A percentile compares a stretch with the other conserved stretches of the same genome.
Evolutionary conservation across 1,140 invertebrate genomes (phyloP).

Genomic region (Drosophila obscura): DNA sequence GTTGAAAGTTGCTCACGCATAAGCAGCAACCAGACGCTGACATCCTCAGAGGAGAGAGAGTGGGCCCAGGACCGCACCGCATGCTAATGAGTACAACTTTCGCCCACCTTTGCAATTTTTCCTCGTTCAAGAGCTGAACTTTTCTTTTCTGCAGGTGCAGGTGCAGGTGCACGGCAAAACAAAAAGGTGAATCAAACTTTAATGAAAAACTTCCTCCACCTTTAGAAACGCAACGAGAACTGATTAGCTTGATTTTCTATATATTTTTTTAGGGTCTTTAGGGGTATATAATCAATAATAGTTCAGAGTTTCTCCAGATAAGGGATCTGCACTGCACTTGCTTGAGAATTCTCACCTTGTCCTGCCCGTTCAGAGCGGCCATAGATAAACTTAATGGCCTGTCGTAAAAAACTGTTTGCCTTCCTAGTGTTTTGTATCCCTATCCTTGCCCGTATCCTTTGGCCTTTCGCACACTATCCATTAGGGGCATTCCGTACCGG

Average conservation of each 20-base stretch:
- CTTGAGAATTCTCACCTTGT: conserved; percentile 33
- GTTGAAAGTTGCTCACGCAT: conserved; percentile 67
- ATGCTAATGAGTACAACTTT: conserved; percentile 76
- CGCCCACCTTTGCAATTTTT: conserved; percentile 39
- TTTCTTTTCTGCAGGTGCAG: conserved; percentile 39
- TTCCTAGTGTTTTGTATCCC: conserved; percentile 3
- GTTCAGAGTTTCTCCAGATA: conserved; percentile 5
- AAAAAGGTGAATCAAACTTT: conserved; percentile 39
- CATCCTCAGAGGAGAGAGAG: conserved; percentile 6
- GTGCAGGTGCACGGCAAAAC: conserved; percentile 14
- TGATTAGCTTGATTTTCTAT: conserved; percentile 42
- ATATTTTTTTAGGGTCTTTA: conserved; percentile 7
- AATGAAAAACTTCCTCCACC: conserved; percentile 52
- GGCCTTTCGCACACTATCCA: conserved; percentile 30
- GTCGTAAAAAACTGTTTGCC: conserved; percentile 36
- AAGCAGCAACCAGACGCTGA: conserved; percentile 44
- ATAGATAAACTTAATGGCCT: conserved; percentile 40
- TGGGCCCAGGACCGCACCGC: conserved; percentile 25
- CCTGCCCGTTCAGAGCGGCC: neutral
- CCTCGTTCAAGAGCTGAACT: conserved; percentile 56
- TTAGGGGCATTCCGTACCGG: conserved; percentile 46
- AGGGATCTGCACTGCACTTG: conserved; percentile 10
- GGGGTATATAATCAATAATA: neutral
- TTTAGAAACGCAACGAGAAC: conserved; percentile 42
- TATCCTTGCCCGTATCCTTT: conserved; percentile 16